Evolutionary conservation across 2,113 vertebrate species (phyloP).

Genomic region (Vulpes lagopus): DNA sequence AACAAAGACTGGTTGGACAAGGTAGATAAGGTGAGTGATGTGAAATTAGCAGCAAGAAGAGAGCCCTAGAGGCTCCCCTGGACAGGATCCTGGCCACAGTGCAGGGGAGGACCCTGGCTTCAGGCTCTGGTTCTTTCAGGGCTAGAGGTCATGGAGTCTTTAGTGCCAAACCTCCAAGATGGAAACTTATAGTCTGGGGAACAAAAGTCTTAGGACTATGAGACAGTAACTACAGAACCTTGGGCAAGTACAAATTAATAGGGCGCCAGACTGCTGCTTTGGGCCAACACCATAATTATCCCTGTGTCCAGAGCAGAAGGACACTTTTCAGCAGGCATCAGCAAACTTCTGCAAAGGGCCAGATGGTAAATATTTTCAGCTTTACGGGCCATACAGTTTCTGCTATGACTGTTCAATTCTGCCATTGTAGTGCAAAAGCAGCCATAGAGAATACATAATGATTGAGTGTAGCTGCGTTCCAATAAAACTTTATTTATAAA

Average conservation of each 20-base stretch:
- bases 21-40: constrained; percentile 90
- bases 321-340: background rate
- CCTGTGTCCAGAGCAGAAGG: background rate
- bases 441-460: background rate
- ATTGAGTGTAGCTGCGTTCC: background rate
- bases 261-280: background rate
- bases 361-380: background rate
- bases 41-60: background rate
- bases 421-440: background rate
- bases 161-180: background rate
- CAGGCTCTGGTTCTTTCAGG: background rate
- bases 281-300: background rate
- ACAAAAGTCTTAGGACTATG: background rate
- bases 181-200: background rate
- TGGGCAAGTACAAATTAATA: background rate
- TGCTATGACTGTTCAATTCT: background rate
- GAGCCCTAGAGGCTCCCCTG: background rate
- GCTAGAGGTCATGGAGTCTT: background rate
- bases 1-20: constrained; percentile 98
- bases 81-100: fast-evolving
- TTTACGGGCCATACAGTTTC: background rate
- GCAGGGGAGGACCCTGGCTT: background rate
- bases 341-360: background rate
- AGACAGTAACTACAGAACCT: background rate
- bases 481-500: constrained; percentile 39